phyloP scores from a whole-genome alignment of 2,797 vertebrate genomes.

The Scolopax rusticola region DNA sequence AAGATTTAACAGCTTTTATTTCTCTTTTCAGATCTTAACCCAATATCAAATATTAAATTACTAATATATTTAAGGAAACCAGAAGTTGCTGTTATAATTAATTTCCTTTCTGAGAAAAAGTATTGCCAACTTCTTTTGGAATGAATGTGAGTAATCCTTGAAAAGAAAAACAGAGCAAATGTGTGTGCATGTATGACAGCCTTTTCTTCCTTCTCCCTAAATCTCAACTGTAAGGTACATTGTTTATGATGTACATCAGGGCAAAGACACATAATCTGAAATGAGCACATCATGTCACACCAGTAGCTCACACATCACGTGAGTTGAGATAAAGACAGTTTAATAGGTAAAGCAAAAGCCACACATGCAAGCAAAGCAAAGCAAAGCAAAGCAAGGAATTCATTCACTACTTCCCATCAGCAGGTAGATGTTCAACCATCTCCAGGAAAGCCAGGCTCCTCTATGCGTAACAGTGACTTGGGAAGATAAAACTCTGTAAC shows the following conservation, averaged over 20 bases:
- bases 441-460: background rate
- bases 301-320: background rate
- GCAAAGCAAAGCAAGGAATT: background rate
- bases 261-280: background rate
- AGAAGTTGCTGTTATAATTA: slow-evolving; percentile 42
- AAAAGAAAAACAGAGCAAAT: background rate
- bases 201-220: background rate
- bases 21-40: slow-evolving; percentile 52
- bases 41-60: slow-evolving; percentile 61
- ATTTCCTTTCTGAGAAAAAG: slow-evolving; percentile 32
- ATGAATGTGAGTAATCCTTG: slow-evolving; percentile 13
- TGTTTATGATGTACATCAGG: background rate
- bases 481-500: background rate
- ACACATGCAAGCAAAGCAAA: background rate
- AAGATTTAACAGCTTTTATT: slow-evolving; percentile 68
- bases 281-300: background rate
- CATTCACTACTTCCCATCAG: background rate
- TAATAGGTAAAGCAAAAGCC: background rate
- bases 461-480: background rate
- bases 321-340: background rate
- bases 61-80: slow-evolving; percentile 44
- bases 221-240: background rate
- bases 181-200: background rate
- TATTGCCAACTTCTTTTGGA: background rate
- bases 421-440: no score